phyloP scores from a whole-genome alignment of 2,888 invertebrate species.

The Diloba caeruleocephala region DNA sequence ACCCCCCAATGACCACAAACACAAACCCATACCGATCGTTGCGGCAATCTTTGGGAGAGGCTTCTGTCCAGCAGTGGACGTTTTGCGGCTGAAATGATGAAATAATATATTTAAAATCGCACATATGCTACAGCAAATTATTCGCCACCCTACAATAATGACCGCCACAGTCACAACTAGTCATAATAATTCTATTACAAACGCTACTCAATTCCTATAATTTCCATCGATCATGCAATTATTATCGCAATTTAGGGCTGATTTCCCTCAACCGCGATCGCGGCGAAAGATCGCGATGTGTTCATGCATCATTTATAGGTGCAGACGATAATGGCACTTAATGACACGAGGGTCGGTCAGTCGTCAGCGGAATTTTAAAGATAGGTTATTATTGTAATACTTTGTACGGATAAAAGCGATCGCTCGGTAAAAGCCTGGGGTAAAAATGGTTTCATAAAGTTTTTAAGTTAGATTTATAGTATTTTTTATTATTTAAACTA shows the following conservation, averaged over 20 bases:
- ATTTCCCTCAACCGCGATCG: conserved; percentile 75
- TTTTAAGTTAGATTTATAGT: too few relatives aligned
- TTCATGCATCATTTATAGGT: conserved; percentile 80
- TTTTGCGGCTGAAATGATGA: too few relatives aligned
- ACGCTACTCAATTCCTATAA: conserved; percentile 36
- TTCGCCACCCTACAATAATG: conserved; percentile 6
- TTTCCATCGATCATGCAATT: conserved; percentile 64
- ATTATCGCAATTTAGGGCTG: conserved; percentile 69
- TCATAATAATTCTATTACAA: conserved; percentile 46
- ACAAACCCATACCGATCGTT: too few relatives aligned
- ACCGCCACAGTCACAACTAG: conserved; percentile 22
- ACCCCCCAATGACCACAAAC: too few relatives aligned
- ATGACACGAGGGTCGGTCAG: conserved; percentile 62
- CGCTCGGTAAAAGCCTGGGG: conserved; percentile 1
- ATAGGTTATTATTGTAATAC: conserved; percentile 45
- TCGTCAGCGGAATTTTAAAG: conserved; percentile 41
- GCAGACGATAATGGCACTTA: conserved; percentile 75
- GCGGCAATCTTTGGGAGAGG: too few relatives aligned
- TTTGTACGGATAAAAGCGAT: conserved; percentile 5
- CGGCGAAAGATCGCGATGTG: conserved; percentile 71
- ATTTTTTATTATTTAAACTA: too few relatives aligned
- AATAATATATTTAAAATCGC: too few relatives aligned
- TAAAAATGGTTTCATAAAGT: background rate
- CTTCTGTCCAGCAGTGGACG: too few relatives aligned
- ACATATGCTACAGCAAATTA: too few relatives aligned